Percentiles rank a stretch among this genome's conserved stretches.
phyloP scores from a whole-genome alignment of 2,113 vertebrate species.

The Crocuta crocuta region DNA sequence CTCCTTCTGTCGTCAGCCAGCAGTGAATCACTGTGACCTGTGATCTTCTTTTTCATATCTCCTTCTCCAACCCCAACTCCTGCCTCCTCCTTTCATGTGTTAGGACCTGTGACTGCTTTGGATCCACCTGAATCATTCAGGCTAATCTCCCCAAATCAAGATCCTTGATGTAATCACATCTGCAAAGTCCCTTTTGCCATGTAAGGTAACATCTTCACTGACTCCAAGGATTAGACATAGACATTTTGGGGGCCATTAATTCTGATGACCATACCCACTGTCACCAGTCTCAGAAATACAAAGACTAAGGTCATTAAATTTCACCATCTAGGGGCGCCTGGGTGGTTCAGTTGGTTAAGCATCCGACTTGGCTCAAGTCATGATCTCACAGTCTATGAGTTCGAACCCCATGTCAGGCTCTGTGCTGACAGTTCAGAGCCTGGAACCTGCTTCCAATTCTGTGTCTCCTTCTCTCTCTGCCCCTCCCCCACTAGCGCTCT shows the following conservation, averaged over 20 bases:
- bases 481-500: no score
- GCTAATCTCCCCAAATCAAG: neutral
- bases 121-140: neutral
- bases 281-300: neutral
- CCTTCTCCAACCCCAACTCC: neutral
- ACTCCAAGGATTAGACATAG: neutral
- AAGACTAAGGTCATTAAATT: neutral
- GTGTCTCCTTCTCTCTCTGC: no score
- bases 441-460: no score
- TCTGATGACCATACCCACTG: neutral
- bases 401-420: no score
- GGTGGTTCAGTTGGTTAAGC: no score
- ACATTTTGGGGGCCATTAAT: neutral
- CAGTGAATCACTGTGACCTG: neutral
- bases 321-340: neutral
- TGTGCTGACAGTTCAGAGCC: no score
- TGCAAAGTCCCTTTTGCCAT: neutral
- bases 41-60: neutral
- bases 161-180: neutral
- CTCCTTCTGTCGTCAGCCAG: neutral
- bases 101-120: neutral
- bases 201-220: neutral
- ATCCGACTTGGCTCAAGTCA: no score
- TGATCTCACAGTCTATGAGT: no score
- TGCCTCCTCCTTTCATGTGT: neutral